phyloP scores from a whole-genome alignment of 2,113 vertebrate genomes.

The Arothron firmamentum region DNA sequence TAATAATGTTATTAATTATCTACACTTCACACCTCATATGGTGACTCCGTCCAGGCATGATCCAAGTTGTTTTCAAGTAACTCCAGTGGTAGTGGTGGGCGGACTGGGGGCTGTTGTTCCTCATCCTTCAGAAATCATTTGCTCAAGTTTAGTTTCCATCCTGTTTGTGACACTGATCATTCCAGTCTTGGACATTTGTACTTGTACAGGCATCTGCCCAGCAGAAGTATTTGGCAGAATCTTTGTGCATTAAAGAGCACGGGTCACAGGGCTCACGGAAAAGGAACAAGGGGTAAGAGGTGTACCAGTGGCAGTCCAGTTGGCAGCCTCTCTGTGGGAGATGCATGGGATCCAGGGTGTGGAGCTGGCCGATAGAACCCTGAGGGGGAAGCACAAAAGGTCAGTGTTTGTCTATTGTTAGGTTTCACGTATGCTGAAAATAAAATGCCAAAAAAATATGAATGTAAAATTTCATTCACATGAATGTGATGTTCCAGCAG shows the following conservation, averaged over 20 bases:
- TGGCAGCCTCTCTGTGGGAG: conserved; percentile 51
- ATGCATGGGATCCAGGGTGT: conserved; percentile 60
- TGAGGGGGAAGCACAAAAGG: conserved; percentile 39
- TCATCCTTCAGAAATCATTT: conserved; percentile 45
- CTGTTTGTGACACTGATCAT: neutral
- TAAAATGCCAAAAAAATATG: neutral
- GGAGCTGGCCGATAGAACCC: conserved; percentile 53
- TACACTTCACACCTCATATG: conserved; percentile 56
- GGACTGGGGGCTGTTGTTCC: conserved; percentile 62
- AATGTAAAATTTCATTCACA: no score
- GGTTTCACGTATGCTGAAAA: conserved; percentile 11
- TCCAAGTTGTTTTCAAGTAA: conserved; percentile 44
- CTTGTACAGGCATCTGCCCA: neutral
- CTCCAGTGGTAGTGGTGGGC: conserved; percentile 71
- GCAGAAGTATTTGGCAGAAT: conserved; percentile 3
- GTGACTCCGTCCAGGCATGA: conserved; percentile 50
- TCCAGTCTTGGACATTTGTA: neutral
- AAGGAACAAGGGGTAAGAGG: conserved; percentile 4
- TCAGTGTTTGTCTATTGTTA: conserved; percentile 26
- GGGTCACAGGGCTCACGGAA: conserved; percentile 11
- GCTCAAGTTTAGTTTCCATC: no score
- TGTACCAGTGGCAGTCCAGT: conserved; percentile 50
- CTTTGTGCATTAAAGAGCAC: conserved; percentile 1
- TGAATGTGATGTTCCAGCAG: no score
- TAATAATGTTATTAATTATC: neutral